These are phyloP conservation scores for Nyctereutes procyonoides DNA, from an alignment of 2,113 vertebrate genomes.

Conservation along the genomic window DNA sequence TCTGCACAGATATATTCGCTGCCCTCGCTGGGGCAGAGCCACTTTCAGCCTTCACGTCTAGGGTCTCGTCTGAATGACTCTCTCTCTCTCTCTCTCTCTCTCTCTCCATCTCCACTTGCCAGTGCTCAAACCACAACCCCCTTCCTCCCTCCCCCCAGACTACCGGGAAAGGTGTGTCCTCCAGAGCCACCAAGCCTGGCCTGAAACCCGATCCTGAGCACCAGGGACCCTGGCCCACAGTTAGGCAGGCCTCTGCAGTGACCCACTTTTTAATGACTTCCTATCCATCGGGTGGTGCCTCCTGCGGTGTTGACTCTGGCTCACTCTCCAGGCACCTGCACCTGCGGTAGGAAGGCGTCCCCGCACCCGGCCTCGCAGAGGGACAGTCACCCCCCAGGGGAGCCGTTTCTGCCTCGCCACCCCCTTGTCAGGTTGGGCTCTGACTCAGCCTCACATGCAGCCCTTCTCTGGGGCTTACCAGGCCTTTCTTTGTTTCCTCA, in stretches of 20 bases:
- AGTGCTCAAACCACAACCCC: background rate
- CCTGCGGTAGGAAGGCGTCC: no score
- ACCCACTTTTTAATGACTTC: slow-evolving; percentile 52
- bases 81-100: background rate
- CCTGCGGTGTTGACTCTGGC: background rate
- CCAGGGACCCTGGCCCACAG: background rate
- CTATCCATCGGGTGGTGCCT: background rate
- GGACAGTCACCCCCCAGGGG: no score
- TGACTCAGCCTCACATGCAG: slow-evolving; percentile 65
- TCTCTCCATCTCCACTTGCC: background rate
- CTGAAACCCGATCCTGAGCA: background rate
- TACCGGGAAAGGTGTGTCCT: background rate
- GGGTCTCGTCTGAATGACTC: background rate
- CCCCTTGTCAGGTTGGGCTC: background rate
- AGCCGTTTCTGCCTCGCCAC: background rate
- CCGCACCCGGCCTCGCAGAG: background rate
- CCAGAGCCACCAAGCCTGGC: background rate
- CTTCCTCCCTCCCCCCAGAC: background rate
- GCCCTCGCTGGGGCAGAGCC: background rate
- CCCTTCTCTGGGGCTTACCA: background rate
- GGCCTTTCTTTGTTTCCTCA: background rate
- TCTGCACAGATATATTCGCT: background rate
- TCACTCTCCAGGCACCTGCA: background rate
- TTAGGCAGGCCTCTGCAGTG: background rate
- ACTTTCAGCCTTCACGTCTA: background rate